Evolutionary conservation across 1,140 invertebrate species (phyloP).

Genomic region (Ganaspis sp.): DNA sequence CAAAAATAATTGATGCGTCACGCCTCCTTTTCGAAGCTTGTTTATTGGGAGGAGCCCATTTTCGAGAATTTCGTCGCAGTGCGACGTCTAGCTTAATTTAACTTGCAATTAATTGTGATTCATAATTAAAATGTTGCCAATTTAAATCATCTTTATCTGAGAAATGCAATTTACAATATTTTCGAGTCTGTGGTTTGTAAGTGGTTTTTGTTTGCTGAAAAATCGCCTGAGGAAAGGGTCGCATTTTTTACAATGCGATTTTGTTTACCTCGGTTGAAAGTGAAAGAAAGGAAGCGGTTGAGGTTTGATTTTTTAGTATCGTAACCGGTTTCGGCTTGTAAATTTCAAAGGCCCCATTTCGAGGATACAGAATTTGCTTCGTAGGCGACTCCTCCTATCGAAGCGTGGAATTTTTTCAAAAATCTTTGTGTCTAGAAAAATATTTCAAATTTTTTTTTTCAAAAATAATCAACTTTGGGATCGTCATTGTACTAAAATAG

Average conservation of each 20-base stretch:
- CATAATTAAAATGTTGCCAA: background rate
- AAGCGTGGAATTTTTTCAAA: constrained; percentile 17
- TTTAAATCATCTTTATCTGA: too few species aligned
- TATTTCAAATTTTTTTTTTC: constrained; percentile 17
- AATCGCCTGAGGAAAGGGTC: background rate
- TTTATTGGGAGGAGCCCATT: background rate
- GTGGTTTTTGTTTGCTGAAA: too few species aligned
- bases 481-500: constrained; percentile 19
- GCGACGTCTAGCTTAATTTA: constrained; percentile 2
- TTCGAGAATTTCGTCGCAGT: background rate
- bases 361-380: constrained; percentile 13
- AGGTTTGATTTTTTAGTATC: constrained; percentile 21
- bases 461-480: constrained; percentile 1
- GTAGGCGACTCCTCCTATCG: background rate
- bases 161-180: too few species aligned
- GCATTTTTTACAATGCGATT: background rate
- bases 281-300: constrained; percentile 24
- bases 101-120: background rate
- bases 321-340: constrained; percentile 19
- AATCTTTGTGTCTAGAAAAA: background rate
- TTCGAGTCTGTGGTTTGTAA: too few species aligned
- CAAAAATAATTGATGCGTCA: background rate
- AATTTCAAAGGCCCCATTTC: constrained; percentile 26
- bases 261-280: constrained; percentile 27
- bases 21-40: background rate